phyloP scores from a whole-genome alignment of 2,113 vertebrate genomes.

The Psilopsiagon aymara region DNA sequence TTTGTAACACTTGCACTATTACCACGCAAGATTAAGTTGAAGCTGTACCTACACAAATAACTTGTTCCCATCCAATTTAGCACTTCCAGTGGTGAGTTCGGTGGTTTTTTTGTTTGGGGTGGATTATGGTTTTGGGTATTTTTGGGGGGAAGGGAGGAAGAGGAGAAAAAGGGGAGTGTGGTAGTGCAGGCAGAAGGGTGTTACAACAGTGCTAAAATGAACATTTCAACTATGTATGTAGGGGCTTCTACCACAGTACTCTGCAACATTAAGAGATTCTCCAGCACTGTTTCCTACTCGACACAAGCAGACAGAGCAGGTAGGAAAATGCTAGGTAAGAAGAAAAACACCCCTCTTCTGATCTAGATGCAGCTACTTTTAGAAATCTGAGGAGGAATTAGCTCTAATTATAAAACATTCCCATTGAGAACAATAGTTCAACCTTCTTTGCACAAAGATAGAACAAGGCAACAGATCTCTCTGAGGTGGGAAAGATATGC shows the following conservation, averaged over 20 bases:
- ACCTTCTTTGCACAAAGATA: neutral
- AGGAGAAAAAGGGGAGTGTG: neutral
- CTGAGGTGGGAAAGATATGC: neutral
- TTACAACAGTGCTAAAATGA: neutral
- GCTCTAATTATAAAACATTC: slow-evolving; percentile 13
- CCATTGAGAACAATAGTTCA: slow-evolving; percentile 17
- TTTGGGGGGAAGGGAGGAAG: rapidly evolving
- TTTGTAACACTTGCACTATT: neutral
- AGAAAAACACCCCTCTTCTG: neutral
- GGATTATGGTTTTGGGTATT: neutral
- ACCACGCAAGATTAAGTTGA: neutral
- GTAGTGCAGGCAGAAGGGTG: neutral
- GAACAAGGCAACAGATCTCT: neutral
- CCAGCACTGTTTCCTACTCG: neutral
- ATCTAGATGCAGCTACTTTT: slow-evolving; percentile 5
- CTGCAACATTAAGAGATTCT: neutral
- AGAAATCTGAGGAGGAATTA: slow-evolving; percentile 37
- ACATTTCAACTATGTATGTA: neutral
- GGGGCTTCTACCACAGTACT: neutral
- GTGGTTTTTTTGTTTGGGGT: neutral
- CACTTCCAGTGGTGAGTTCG: neutral
- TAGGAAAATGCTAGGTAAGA: neutral
- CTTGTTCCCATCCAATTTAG: neutral
- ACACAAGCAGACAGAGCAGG: neutral
- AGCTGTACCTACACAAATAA: neutral